phyloP scores from a whole-genome alignment of 2,113 vertebrate genomes.

The Puffinus mauretanicus region DNA sequence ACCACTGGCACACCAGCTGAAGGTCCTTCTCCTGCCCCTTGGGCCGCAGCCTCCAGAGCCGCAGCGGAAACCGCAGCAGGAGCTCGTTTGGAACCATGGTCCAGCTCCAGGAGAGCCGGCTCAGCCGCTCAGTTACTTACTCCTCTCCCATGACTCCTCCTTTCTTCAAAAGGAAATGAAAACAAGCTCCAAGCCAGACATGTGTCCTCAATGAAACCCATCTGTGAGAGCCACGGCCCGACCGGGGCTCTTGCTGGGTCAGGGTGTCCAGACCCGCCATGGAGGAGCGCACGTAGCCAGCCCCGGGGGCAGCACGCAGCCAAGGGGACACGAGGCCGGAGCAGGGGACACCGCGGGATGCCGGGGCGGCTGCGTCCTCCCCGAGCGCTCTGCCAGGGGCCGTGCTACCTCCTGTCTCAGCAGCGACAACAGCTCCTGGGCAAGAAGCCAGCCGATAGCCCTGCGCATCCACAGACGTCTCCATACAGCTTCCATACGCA shows the following conservation, averaged over 20 bases:
- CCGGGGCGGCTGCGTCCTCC: background rate
- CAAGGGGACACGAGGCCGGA: background rate
- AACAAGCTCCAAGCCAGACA: conserved; percentile 32
- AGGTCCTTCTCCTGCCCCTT: background rate
- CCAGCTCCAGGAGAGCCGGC: background rate
- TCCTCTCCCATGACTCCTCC: conserved; percentile 13
- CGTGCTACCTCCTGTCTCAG: background rate
- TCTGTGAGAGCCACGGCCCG: background rate
- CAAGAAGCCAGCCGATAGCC: conserved; percentile 6
- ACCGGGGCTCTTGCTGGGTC: background rate
- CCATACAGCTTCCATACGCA: background rate
- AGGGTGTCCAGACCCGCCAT: background rate
- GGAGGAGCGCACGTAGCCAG: background rate
- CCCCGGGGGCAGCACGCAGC: background rate
- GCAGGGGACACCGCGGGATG: background rate
- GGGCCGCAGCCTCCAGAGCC: conserved; percentile 8
- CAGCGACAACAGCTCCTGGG: background rate
- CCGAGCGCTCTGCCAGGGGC: background rate
- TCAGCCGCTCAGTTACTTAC: background rate
- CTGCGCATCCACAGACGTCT: background rate
- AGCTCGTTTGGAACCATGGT: fast-evolving
- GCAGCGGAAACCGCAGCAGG: background rate
- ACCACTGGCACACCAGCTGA: background rate
- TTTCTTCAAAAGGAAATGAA: conserved; percentile 37
- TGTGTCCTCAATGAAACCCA: conserved; percentile 41